phyloP scores from a whole-genome alignment of 1,140 invertebrate genomes.

The Heliothis subflexa region DNA sequence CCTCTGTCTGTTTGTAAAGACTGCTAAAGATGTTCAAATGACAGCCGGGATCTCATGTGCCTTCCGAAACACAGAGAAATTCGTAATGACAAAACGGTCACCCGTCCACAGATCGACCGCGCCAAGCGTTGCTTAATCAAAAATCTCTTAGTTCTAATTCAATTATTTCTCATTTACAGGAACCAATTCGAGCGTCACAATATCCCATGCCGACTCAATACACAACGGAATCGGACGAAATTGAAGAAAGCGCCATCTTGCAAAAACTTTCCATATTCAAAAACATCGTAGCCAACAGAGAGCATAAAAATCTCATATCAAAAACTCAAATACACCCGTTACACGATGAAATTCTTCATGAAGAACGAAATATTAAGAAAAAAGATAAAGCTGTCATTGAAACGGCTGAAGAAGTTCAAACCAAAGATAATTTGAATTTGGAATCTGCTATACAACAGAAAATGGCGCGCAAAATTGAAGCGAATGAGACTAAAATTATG shows the following conservation, averaged over 20 bases:
- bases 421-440: neutral
- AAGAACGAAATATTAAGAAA: constrained; percentile 77
- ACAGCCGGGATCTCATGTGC: too few relatives aligned
- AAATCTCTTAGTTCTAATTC: neutral
- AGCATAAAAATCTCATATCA: constrained; percentile 64
- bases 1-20: too few relatives aligned
- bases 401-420: neutral
- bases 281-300: constrained; percentile 69
- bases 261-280: constrained; percentile 78
- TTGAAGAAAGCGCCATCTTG: constrained; percentile 65
- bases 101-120: too few relatives aligned
- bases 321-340: constrained; percentile 77
- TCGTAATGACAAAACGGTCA: too few relatives aligned
- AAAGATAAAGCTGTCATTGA: constrained; percentile 68
- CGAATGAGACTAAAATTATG: constrained; percentile 13
- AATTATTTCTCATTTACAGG: constrained; percentile 58
- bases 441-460: neutral
- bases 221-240: constrained; percentile 44
- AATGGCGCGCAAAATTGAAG: neutral
- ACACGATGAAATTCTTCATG: constrained; percentile 71
- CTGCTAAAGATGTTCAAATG: too few relatives aligned
- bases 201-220: constrained; percentile 50
- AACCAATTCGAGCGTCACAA: constrained; percentile 63
- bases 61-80: too few relatives aligned
- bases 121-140: too few relatives aligned